A percentile compares a stretch with the other conserved stretches of the same genome.
phyloP scores from a whole-genome alignment of 2,113 vertebrate species.

The Carassius gibelio region DNA sequence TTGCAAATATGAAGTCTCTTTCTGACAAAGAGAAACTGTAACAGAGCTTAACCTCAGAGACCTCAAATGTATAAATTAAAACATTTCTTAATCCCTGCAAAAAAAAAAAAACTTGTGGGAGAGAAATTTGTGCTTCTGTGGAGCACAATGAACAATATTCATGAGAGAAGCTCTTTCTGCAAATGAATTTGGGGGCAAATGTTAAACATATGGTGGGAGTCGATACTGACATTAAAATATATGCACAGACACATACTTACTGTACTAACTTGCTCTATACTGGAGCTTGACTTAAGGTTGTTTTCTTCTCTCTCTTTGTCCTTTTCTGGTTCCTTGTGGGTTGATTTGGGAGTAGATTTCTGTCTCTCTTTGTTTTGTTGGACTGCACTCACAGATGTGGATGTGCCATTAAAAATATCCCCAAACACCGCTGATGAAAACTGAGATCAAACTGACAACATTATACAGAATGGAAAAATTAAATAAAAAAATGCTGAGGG shows the following conservation, averaged over 20 bases:
- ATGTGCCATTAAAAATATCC: slow-evolving; percentile 70
- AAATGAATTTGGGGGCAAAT: background rate
- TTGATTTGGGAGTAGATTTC: slow-evolving; percentile 70
- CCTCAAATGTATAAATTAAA: background rate
- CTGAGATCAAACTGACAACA: background rate
- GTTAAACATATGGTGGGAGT: background rate
- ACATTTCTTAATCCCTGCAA: background rate
- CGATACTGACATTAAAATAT: background rate
- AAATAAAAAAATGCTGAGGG: no score
- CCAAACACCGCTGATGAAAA: slow-evolving; percentile 60
- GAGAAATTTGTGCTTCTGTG: background rate
- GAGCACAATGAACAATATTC: background rate
- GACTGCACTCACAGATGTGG: slow-evolving; percentile 40
- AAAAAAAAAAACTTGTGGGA: background rate
- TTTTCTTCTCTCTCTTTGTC: slow-evolving; percentile 62
- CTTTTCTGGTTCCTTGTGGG: slow-evolving; percentile 76
- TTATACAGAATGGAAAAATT: background rate
- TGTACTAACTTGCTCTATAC: slow-evolving; percentile 51
- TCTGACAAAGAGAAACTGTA: background rate
- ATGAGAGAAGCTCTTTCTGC: background rate
- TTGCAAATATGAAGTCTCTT: background rate
- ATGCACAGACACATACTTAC: slow-evolving; percentile 39
- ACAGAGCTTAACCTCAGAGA: background rate
- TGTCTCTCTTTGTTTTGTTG: slow-evolving; percentile 64
- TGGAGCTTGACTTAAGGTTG: slow-evolving; percentile 62